phyloP scores from a whole-genome alignment of 2,888 invertebrate species.

The Fragum sueziense region DNA sequence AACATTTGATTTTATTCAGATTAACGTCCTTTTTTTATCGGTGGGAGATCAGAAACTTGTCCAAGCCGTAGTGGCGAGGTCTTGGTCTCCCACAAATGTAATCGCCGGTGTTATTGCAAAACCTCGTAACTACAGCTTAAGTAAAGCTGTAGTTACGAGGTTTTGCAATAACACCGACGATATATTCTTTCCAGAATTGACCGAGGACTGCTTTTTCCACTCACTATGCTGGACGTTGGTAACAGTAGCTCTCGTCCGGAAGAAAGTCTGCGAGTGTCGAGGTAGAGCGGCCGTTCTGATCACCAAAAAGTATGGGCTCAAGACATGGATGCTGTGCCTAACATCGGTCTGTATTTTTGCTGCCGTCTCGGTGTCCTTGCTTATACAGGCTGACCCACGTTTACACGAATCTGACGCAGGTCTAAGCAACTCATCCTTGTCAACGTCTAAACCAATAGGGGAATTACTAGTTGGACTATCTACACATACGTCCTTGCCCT shows the following conservation, averaged over 20 bases:
- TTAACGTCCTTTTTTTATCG: not conserved
- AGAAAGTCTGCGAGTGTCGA: conserved; percentile 52
- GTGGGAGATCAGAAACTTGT: not conserved
- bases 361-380: conserved; percentile 11
- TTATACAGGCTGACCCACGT: not conserved
- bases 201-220: conserved; percentile 41
- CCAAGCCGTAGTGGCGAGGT: too few species aligned
- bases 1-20: not conserved
- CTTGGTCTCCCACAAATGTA: not conserved
- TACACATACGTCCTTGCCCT: not conserved
- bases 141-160: too few species aligned
- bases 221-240: conserved; percentile 48
- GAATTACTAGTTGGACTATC: not conserved
- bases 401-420: not conserved
- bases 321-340: conserved; percentile 27
- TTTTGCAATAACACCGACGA: too few species aligned
- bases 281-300: conserved; percentile 47
- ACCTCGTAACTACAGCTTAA: too few species aligned
- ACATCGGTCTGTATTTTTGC: conserved; percentile 29
- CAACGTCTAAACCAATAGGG: not conserved
- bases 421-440: not conserved
- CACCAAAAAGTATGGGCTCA: conserved; percentile 33
- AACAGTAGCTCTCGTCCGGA: conserved; percentile 43
- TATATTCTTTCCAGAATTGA: conserved; percentile 37
- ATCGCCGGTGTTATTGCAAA: too few species aligned